A percentile compares a stretch with the other conserved stretches of the same genome.
phyloP scores from a whole-genome alignment of 2,797 vertebrate genomes.

The Xyrichtys novacula region DNA sequence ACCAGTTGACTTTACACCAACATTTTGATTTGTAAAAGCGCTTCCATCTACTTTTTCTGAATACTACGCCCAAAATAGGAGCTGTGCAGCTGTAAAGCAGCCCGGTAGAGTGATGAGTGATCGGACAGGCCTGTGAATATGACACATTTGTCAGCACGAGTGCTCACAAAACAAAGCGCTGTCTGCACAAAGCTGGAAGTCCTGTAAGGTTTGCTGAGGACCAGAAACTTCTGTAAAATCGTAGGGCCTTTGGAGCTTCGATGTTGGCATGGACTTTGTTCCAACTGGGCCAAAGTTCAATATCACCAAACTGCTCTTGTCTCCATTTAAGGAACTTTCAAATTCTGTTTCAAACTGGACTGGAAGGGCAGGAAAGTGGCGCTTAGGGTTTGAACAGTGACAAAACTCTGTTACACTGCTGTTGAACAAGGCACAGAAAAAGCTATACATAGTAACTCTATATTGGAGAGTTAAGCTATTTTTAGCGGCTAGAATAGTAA shows the following conservation, averaged over 20 bases:
- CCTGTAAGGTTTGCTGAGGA: slow-evolving; percentile 10
- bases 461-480: slow-evolving; percentile 27
- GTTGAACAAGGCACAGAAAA: slow-evolving; percentile 50
- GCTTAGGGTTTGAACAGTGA: slow-evolving; percentile 3
- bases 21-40: slow-evolving; percentile 27
- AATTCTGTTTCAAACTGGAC: slow-evolving; percentile 42
- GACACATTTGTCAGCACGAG: slow-evolving; percentile 29
- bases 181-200: slow-evolving; percentile 44
- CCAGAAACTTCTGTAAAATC: slow-evolving; percentile 5
- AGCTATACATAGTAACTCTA: slow-evolving; percentile 64
- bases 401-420: slow-evolving; percentile 23
- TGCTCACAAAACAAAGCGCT: slow-evolving; percentile 42
- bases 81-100: slow-evolving; percentile 12
- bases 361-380: slow-evolving; percentile 1
- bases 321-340: slow-evolving; percentile 22
- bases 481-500: slow-evolving; percentile 43
- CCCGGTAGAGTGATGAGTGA: slow-evolving; percentile 9
- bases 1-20: slow-evolving; percentile 17
- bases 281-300: slow-evolving; percentile 58
- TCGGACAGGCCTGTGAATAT: slow-evolving; percentile 28
- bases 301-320: slow-evolving; percentile 57
- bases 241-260: slow-evolving; percentile 25
- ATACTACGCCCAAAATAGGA: slow-evolving; percentile 7
- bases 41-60: not conserved
- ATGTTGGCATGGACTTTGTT: slow-evolving; percentile 30